Percentiles rank a stretch among this genome's conserved stretches.
These are phyloP conservation scores for Vulpes lagopus DNA, from an alignment of 2,113 vertebrate genomes.

Conservation along the genomic window DNA sequence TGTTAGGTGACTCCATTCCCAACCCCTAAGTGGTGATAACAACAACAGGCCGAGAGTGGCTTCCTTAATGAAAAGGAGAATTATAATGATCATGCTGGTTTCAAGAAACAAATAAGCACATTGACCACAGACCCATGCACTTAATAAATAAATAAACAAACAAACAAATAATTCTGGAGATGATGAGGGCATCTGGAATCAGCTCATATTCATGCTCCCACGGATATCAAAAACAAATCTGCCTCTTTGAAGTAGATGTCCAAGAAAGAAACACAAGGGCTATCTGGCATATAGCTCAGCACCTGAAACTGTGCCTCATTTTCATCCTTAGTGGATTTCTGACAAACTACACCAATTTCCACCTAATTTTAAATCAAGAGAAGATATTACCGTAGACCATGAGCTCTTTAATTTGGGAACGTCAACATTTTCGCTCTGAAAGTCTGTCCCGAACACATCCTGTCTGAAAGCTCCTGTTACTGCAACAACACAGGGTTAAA, in stretches of 20 bases:
- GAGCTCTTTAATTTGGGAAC: constrained; percentile 61
- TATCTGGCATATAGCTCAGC: background rate
- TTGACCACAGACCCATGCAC: constrained; percentile 46
- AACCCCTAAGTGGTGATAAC: constrained; percentile 41
- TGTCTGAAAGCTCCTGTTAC: background rate
- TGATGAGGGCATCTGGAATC: background rate
- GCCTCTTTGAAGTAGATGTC: background rate
- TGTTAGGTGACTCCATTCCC: constrained; percentile 65
- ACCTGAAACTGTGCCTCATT: constrained; percentile 50
- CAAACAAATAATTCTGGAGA: background rate
- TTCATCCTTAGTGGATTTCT: constrained; percentile 46
- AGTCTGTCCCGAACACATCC: background rate
- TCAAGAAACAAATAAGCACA: constrained; percentile 73
- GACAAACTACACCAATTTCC: constrained; percentile 31
- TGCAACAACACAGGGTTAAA: constrained; percentile 36
- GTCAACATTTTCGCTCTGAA: constrained; percentile 29
- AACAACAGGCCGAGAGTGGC: constrained; percentile 53
- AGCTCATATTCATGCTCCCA: background rate
- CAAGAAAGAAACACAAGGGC: background rate
- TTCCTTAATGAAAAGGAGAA: constrained; percentile 72
- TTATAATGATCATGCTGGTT: constrained; percentile 49
- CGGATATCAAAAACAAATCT: background rate
- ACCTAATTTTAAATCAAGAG: constrained; percentile 70
- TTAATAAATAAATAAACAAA: background rate
- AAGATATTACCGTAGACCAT: background rate